Percentiles rank a stretch among this genome's conserved stretches.
These are phyloP conservation scores for Nymphalis polychloros DNA, from an alignment of 2,888 invertebrate species.

Conservation along the genomic window DNA sequence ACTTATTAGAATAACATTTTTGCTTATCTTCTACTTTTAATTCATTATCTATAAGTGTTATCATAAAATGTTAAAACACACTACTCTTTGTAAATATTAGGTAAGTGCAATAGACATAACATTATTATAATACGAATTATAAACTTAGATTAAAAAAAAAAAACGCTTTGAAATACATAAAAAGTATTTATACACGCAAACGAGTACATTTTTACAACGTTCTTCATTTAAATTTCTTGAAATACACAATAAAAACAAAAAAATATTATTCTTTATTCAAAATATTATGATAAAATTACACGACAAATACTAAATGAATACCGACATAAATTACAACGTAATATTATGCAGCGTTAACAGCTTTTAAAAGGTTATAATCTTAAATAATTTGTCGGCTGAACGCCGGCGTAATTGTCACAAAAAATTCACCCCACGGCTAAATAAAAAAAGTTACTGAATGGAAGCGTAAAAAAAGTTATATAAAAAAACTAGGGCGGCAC, in stretches of 20 bases:
- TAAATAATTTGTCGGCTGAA: slow-evolving; percentile 64
- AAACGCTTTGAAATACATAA: neutral
- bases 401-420: slow-evolving; percentile 62
- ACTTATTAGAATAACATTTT: slow-evolving; percentile 9
- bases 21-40: slow-evolving; percentile 11
- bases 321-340: slow-evolving; percentile 43
- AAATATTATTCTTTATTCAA: slow-evolving; percentile 12
- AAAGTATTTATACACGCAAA: neutral
- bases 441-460: slow-evolving; percentile 44
- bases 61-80: slow-evolving; percentile 6
- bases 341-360: slow-evolving; percentile 57
- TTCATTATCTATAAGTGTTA: slow-evolving; percentile 10
- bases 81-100: slow-evolving; percentile 10
- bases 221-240: neutral
- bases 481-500: slow-evolving; percentile 74
- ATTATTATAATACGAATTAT: neutral
- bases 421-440: slow-evolving; percentile 68
- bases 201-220: neutral
- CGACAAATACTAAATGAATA: slow-evolving; percentile 26
- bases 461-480: slow-evolving; percentile 47
- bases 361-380: slow-evolving; percentile 62
- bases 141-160: neutral
- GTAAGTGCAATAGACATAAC: slow-evolving; percentile 1
- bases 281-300: slow-evolving; percentile 8
- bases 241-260: neutral